Evolutionary conservation across 2,797 vertebrate species (phyloP).

Genomic region (Setipinna tenuifilis): DNA sequence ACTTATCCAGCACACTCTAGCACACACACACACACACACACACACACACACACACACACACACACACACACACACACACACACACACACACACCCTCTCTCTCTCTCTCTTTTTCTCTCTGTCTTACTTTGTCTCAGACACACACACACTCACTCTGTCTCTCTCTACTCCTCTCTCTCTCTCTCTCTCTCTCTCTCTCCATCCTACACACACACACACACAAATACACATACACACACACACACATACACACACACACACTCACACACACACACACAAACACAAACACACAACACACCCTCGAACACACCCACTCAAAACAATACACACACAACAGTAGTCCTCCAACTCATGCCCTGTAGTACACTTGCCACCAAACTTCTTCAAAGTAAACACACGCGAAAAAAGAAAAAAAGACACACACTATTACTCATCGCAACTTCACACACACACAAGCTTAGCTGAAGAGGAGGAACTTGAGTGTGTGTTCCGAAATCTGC

Average conservation of each 20-base stretch:
- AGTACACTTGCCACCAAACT: neutral
- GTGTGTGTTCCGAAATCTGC: neutral
- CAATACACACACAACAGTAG: too few relatives aligned
- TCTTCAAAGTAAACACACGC: neutral
- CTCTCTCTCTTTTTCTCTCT: conserved; percentile 5
- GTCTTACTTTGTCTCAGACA: too few relatives aligned
- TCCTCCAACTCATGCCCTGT: conserved; percentile 15
- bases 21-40: conserved; percentile 23
- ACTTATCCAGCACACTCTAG: conserved; percentile 24
- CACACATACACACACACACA: conserved; percentile 17
- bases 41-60: too few relatives aligned
- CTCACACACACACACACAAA: neutral
- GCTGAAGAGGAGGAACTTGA: neutral
- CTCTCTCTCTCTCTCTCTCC: neutral
- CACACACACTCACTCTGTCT: too few relatives aligned
- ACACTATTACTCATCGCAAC: neutral
- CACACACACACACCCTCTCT: too few relatives aligned
- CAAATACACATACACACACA: conserved; percentile 1
- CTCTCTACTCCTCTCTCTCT: neutral
- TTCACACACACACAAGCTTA: neutral
- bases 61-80: too few relatives aligned
- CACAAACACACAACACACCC: neutral
- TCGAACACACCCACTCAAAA: too few relatives aligned
- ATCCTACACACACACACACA: neutral
- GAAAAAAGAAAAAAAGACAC: too few relatives aligned